Evolutionary conservation across 2,113 vertebrate genomes (phyloP), one percentile per base, ranked within the genome.

Genomic region (Lamprologus speciosus): DNA sequence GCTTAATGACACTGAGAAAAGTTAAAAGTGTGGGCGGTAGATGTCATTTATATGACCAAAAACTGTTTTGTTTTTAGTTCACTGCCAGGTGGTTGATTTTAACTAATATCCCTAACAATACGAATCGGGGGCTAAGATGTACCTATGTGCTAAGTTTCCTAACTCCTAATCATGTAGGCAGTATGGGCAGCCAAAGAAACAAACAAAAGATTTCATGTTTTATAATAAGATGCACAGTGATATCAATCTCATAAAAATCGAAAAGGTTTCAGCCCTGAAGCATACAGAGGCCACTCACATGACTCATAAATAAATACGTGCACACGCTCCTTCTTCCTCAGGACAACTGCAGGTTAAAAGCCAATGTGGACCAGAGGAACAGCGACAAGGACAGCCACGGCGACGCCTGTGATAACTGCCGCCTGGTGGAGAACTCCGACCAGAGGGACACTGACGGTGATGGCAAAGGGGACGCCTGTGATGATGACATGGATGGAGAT

Each of bases 401-500:
- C 1, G 98, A 99, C 19, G 98, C 98, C 73, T 99, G 99, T 89
- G 99, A 99, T 89, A 99, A 99, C 93, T 99, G 99, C 42, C 95
- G 94, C 31, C 91, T 79, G 11, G 93, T 97, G 83, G 94, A 98
- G 78, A 99, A 99, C 93, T 97, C 98, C 7, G 99, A 99, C 95
- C 99, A 99, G 94, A 97, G 96, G 81, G 99, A 99, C 95, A 99
- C 99, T 0, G 99, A 99, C 84, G 87, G 94, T 28, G 98, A 99
- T 23, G 98, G 98, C 80, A 97, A 94, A 92, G 99, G 99, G 84
- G 99, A 99, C 26, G 97, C 98, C 90, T 99, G 99, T 37, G 99
- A 99, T 57, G 97, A 99, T 17, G 99, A 99, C 96, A 99, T 99
- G 97, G 99, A 99, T 84, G 97, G 98, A 92, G 99, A 99, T 19